Evolutionary conservation across 1,140 invertebrate genomes (phyloP), one percentile per base, ranked within the genome.

Genomic region (Aphis gossypii): DNA sequence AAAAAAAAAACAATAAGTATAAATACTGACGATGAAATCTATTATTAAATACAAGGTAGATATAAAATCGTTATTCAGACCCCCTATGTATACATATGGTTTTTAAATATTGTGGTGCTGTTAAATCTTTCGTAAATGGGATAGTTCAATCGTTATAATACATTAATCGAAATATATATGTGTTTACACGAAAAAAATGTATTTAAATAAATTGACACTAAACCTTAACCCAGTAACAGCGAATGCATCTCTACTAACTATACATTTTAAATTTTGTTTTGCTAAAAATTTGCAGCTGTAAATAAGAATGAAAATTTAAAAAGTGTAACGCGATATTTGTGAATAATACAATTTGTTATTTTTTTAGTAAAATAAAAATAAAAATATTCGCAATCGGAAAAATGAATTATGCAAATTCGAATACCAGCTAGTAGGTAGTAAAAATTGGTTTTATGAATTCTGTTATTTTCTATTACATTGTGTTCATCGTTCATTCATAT

Each of bases 41-140:
- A 86, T 86, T 86, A 86, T 86, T 86, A 86, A 86, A 86, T 86
- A 86, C 84, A 86, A 86, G 84, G 44, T 84, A 84, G 41, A 21
- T 76, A 35, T n/a, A 76, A 84, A 44, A 44, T 41, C 21, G 23
- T 84, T 89, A 56, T 89, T 89, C 48, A 18, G 88, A 89, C 88
- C 51, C 21, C 88, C 88, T 23, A n/a, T 68, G 4, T 30, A 44
- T 30, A 68, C 11, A 21, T 90, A 41, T 44, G 56, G 89, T 46
- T 68, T 14, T 68, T 90, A n/a, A 76, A 76, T 76, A 76, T 76
- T 76, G 14, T 18, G 51, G 51, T 60, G 21, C 8, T 41, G 41
- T 60, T 18, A 38, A 60, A 44, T 90, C 54, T 25, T 90, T 90
- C 23, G 30, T 90, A 41, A 90, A 90, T 90, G 23, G 1, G 21